Conservation (phyloP, 2,113 vertebrate species). For the Propithecus coquereli region DNA sequence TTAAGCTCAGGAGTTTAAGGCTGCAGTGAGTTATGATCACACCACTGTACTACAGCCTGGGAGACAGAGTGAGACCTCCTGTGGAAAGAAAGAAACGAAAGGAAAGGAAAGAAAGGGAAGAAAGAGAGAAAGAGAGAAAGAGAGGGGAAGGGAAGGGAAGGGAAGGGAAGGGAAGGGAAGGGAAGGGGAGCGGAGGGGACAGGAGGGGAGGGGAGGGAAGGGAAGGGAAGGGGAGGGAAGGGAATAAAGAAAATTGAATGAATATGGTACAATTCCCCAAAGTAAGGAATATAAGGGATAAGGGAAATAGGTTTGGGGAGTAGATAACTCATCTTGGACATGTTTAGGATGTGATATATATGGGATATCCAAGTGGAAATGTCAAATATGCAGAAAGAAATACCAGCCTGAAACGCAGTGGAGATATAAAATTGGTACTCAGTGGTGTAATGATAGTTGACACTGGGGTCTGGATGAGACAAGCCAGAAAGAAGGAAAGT, state of each 20-base stretch:
- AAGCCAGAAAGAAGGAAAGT: not conserved
- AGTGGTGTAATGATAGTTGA: not conserved
- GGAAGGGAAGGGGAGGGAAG: too few species aligned
- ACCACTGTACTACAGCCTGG: not conserved
- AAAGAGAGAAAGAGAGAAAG: too few species aligned
- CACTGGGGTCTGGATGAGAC: not conserved
- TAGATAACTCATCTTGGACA: not conserved
- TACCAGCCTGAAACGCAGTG: not conserved
- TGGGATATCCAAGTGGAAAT: not conserved
- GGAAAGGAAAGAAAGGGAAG: too few species aligned
- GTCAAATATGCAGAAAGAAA: conserved; percentile 16
- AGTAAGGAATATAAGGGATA: not conserved
- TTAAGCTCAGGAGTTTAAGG: too few species aligned
- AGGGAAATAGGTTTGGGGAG: not conserved
- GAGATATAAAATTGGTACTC: not conserved
- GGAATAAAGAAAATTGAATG: not conserved
- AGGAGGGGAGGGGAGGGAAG: accelerated
- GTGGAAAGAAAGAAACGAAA: too few species aligned
- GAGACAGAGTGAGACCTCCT: not conserved
- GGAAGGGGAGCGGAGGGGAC: accelerated
- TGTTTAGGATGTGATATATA: not conserved
- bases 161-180: not conserved
- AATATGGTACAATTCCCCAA: not conserved
- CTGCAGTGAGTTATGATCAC: not conserved
- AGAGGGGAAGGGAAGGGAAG: too few species aligned